These are phyloP conservation scores for Platycnemis pennipes DNA, from an alignment of 2,888 invertebrate species.

Conservation along the genomic window DNA sequence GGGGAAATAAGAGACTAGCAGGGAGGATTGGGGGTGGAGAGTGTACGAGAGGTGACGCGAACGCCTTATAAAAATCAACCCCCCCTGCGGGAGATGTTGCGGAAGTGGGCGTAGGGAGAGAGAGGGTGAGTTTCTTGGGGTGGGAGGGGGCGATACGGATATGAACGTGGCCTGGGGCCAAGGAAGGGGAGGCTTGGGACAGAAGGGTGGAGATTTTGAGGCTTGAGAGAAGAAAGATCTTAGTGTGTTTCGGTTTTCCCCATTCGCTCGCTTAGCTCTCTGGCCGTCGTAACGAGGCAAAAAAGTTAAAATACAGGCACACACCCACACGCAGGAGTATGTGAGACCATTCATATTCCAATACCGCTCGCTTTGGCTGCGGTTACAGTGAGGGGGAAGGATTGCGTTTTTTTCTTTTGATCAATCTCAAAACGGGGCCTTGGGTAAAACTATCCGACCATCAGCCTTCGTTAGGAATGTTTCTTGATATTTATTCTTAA, in stretches of 20 bases:
- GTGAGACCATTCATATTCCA: too few species aligned
- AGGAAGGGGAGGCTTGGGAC: not conserved
- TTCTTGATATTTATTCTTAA: not conserved
- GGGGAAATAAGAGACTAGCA: not conserved
- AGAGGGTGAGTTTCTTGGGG: not conserved
- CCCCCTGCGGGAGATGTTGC: not conserved
- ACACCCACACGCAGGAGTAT: not conserved
- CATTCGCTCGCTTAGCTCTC: not conserved
- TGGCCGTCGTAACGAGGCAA: conserved; percentile 1
- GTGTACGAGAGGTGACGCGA: not conserved
- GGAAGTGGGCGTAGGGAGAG: not conserved
- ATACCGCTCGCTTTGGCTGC: not conserved
- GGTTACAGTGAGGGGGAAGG: not conserved
- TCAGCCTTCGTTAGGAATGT: not conserved
- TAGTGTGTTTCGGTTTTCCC: not conserved
- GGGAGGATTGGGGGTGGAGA: not conserved
- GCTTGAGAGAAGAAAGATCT: not conserved
- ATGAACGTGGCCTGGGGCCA: not conserved
- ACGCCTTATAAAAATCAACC: not conserved
- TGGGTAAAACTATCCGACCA: not conserved
- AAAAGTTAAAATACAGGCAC: not conserved
- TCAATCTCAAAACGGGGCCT: not conserved
- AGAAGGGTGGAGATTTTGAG: not conserved
- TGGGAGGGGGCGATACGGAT: not conserved
- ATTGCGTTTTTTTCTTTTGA: not conserved